phyloP scores from a whole-genome alignment of 1,140 invertebrate species.

The Schlechtendalia chinensis region DNA sequence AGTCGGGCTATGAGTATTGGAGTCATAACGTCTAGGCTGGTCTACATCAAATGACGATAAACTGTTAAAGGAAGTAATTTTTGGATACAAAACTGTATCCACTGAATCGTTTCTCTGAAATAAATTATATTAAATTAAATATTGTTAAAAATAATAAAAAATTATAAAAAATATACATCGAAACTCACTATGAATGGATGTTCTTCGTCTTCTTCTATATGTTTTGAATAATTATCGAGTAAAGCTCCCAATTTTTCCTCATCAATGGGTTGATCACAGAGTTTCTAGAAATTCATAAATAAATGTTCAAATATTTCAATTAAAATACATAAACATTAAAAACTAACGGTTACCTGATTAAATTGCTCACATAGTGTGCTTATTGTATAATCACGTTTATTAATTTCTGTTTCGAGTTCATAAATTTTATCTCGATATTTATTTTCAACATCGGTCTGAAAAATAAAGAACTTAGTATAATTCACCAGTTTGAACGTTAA shows the following conservation, averaged over 20 bases:
- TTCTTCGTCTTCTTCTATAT: conserved; percentile 21
- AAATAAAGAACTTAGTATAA: conserved; percentile 13
- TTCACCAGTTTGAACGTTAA: not conserved
- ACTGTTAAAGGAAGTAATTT: conserved; percentile 49
- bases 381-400: conserved; percentile 42
- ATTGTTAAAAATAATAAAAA: not conserved
- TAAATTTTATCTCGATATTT: conserved; percentile 65
- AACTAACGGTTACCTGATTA: conserved; percentile 19
- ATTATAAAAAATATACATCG: not conserved
- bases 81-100: conserved; percentile 60
- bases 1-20: not conserved
- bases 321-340: not conserved
- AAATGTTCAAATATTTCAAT: not conserved
- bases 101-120: conserved; percentile 63
- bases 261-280: conserved; percentile 23
- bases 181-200: conserved; percentile 21
- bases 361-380: conserved; percentile 32
- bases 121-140: not conserved
- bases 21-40: not conserved
- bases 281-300: not conserved
- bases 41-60: not conserved
- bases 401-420: conserved; percentile 53
- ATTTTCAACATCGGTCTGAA: conserved; percentile 60
- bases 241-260: conserved; percentile 23
- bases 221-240: conserved; percentile 13